Conservation (phyloP, 2,113 vertebrate species). For the Sebastes schlegelii region DNA sequence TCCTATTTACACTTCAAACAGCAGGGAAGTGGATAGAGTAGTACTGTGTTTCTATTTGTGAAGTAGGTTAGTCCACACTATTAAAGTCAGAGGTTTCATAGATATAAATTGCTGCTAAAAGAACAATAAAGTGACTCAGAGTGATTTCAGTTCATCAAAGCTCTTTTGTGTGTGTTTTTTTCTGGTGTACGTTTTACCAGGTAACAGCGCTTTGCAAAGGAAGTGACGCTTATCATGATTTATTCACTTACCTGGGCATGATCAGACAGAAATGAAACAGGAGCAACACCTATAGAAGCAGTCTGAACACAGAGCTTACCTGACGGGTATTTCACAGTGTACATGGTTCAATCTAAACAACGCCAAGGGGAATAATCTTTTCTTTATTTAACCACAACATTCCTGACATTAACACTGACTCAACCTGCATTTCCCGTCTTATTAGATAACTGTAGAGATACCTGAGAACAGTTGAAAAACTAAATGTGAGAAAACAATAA, state of each 20-base stretch:
- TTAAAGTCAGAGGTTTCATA: neutral
- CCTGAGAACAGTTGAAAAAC: slow-evolving; percentile 4
- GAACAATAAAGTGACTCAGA: neutral
- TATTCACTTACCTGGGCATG: no score
- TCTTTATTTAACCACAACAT: neutral
- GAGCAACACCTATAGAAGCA: no score
- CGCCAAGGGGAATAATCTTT: neutral
- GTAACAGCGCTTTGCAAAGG: neutral
- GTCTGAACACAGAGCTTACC: no score
- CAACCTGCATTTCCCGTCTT: neutral
- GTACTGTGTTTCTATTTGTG: neutral
- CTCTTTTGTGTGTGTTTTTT: neutral
- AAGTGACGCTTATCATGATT: neutral
- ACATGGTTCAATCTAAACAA: neutral
- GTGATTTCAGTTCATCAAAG: neutral
- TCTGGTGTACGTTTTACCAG: neutral
- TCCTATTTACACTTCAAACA: slow-evolving; percentile 56
- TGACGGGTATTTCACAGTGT: neutral
- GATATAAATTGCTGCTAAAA: neutral
- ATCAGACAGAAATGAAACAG: no score
- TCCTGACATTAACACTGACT: neutral
- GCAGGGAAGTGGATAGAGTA: neutral
- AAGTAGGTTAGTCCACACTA: neutral
- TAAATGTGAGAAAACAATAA: slow-evolving; percentile 1
- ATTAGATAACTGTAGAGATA: slow-evolving; percentile 23